A percentile compares a stretch with the other conserved stretches of the same genome.
Evolutionary conservation across 2,888 invertebrate species (phyloP).

Genomic region (Temnothorax rugatulus): DNA sequence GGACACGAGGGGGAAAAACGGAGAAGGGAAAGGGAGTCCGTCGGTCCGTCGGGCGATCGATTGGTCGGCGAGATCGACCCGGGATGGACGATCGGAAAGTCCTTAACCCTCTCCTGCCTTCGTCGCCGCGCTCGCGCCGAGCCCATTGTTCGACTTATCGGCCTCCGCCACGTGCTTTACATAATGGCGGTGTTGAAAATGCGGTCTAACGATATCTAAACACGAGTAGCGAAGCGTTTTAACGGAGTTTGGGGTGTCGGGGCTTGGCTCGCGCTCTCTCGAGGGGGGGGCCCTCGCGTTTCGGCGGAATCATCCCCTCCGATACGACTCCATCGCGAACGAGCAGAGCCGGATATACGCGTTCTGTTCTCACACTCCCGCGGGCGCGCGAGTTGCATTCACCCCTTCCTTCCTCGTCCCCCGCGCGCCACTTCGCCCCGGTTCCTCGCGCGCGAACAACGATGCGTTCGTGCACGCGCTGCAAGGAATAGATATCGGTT

Average conservation of each 20-base stretch:
- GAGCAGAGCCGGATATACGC: conserved; percentile 68
- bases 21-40: neutral
- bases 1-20: neutral
- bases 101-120: conserved; percentile 50
- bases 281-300: conserved; percentile 6
- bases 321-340: conserved; percentile 58
- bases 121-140: conserved; percentile 35
- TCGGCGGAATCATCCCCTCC: conserved; percentile 72
- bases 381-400: conserved; percentile 29
- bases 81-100: conserved; percentile 26
- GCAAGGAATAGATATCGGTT: conserved; percentile 81
- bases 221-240: conserved; percentile 81
- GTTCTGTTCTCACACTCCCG: conserved; percentile 30
- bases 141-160: conserved; percentile 84
- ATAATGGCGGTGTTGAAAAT: conserved; percentile 85
- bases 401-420: neutral
- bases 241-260: conserved; percentile 49
- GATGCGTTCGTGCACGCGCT: conserved; percentile 67
- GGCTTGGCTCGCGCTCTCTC: neutral
- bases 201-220: conserved; percentile 85
- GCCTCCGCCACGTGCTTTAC: conserved; percentile 83
- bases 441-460: conserved; percentile 44
- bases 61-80: conserved; percentile 36
- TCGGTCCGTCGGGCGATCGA: conserved; percentile 10
- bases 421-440: neutral